phyloP scores from a whole-genome alignment of 2,888 invertebrate genomes.

The Heliconius hortense region DNA sequence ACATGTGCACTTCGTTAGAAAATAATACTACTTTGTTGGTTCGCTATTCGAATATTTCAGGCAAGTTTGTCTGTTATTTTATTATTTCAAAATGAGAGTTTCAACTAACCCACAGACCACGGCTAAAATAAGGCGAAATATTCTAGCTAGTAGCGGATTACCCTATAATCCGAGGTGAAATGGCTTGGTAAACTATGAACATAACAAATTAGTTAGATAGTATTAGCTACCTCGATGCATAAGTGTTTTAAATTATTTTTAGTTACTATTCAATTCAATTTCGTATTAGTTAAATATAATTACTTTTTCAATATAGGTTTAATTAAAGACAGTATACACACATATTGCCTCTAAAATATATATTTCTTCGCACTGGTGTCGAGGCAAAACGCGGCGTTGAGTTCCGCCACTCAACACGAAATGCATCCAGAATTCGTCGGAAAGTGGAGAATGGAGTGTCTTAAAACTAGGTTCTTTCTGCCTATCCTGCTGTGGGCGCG shows the following conservation, averaged over 20 bases:
- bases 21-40: conserved; percentile 1
- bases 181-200: conserved; percentile 4
- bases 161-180: conserved; percentile 22
- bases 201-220: conserved; percentile 1
- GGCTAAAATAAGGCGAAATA: conserved; percentile 19
- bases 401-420: no score
- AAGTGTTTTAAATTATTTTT: background rate
- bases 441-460: no score
- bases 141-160: conserved; percentile 12
- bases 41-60: background rate
- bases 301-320: no score
- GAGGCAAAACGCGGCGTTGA: no score
- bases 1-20: background rate
- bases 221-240: background rate
- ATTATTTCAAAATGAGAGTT: conserved; percentile 22
- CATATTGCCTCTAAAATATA: no score
- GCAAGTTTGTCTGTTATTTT: conserved; percentile 21
- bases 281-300: no score
- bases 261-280: no score
- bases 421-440: no score
- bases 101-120: conserved; percentile 23
- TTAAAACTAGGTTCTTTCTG: no score
- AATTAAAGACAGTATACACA: no score
- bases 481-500: no score
- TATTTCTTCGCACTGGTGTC: no score